phyloP scores from a whole-genome alignment of 2,797 vertebrate genomes.

The Sardinella longiceps region DNA sequence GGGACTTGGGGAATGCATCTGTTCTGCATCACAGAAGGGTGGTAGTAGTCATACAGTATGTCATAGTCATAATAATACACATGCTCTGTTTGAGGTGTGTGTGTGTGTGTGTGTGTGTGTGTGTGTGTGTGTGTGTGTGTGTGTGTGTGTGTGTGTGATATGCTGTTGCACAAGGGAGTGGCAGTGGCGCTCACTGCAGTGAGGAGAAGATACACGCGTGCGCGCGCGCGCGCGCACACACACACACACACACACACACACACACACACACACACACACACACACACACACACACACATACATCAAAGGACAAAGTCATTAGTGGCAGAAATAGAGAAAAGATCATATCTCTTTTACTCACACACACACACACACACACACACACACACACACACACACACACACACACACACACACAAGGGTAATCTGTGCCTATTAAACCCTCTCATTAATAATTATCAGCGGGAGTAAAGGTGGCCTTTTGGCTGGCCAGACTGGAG shows the following conservation, averaged over 20 bases:
- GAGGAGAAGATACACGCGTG: no score
- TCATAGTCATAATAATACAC: neutral
- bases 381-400: neutral
- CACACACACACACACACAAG: slow-evolving; percentile 1
- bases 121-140: neutral
- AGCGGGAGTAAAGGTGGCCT: slow-evolving; percentile 35
- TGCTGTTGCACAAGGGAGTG: neutral
- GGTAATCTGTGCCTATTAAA: slow-evolving; percentile 36
- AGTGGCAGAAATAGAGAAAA: neutral
- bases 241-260: slow-evolving; percentile 4
- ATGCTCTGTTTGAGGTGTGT: neutral
- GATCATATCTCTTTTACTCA: slow-evolving; percentile 24
- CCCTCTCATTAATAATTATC: slow-evolving; percentile 46
- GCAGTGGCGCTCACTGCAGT: neutral
- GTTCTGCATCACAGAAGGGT: neutral
- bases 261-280: neutral
- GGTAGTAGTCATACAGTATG: neutral
- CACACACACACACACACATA: neutral
- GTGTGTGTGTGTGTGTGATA: neutral
- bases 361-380: no score
- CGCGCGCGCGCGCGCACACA: no score
- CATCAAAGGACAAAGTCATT: neutral
- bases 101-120: neutral
- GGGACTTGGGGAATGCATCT: neutral
- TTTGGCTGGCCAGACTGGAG: slow-evolving; percentile 39